phyloP scores from a whole-genome alignment of 30 jellyfish, hydroid and myxozoan species.

The Morbakka virulenta region DNA sequence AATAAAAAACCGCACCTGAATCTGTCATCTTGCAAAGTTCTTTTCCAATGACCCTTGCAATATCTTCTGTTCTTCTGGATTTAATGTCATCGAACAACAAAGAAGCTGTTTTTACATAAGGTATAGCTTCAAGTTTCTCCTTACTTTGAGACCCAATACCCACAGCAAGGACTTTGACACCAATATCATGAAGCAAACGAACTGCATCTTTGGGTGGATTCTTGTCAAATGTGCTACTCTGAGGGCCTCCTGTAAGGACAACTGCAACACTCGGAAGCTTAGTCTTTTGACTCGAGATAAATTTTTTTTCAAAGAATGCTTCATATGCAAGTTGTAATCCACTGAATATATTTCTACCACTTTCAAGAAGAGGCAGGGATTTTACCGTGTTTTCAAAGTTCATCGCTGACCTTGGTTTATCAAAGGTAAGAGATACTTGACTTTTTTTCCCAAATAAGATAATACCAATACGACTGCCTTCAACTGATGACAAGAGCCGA shows the following conservation, averaged over 20 bases:
- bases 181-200: conserved; percentile 45
- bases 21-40: too few species aligned
- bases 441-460: conserved; percentile 14
- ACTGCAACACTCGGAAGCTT: conserved; percentile 7
- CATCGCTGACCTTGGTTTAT: not conserved
- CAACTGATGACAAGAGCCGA: not conserved
- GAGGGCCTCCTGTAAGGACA: conserved; percentile 39
- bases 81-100: too few species aligned
- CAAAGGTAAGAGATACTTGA: not conserved
- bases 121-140: not conserved
- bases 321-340: conserved; percentile 22
- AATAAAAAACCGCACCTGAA: too few species aligned
- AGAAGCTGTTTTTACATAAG: too few species aligned
- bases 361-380: conserved; percentile 11
- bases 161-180: conserved; percentile 35
- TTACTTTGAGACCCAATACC: too few species aligned
- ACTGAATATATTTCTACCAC: conserved; percentile 1
- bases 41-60: too few species aligned
- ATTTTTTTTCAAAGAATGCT: not conserved
- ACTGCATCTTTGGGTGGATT: conserved; percentile 42
- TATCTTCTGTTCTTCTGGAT: too few species aligned
- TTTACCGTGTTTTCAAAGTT: not conserved
- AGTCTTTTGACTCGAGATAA: not conserved
- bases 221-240: not conserved
- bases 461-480: not conserved